phyloP scores from a whole-genome alignment of 2,888 invertebrate genomes.

The Rhogogaster chlorosoma region DNA sequence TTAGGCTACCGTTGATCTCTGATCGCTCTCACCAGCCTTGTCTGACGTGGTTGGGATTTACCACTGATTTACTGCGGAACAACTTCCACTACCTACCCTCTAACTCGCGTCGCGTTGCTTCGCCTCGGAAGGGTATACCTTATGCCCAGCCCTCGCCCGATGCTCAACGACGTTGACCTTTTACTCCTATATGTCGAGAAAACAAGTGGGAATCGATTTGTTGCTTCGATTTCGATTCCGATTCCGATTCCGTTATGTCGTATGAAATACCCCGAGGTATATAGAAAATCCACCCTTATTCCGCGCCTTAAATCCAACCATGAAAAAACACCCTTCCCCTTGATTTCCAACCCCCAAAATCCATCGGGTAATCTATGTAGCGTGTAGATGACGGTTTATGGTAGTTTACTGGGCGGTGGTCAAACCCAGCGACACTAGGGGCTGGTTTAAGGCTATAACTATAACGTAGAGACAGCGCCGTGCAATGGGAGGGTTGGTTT shows the following conservation, averaged over 20 bases:
- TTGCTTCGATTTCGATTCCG: neutral
- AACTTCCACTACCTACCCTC: constrained; percentile 10
- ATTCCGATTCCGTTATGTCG: neutral
- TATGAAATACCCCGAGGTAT: neutral
- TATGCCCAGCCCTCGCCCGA: neutral
- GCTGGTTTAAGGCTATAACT: constrained; percentile 35
- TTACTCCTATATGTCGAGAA: neutral
- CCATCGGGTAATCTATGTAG: neutral
- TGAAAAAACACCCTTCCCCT: neutral
- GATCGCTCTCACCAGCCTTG: constrained; percentile 37
- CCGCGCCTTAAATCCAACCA: neutral
- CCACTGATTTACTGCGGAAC: constrained; percentile 42
- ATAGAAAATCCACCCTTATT: neutral
- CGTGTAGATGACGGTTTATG: constrained; percentile 32
- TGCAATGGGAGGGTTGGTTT: constrained; percentile 35
- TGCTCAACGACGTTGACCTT: constrained; percentile 31
- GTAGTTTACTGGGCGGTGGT: constrained; percentile 38
- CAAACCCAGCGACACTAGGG: constrained; percentile 10
- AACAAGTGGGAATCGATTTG: constrained; percentile 33
- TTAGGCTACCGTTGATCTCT: constrained; percentile 36
- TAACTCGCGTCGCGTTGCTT: neutral
- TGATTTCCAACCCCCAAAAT: neutral
- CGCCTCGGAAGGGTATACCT: neutral
- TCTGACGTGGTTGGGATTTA: constrained; percentile 47
- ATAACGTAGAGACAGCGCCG: constrained; percentile 4